Conservation (phyloP, 2,797 vertebrate genomes). For the Atherinosoma microstoma region DNA sequence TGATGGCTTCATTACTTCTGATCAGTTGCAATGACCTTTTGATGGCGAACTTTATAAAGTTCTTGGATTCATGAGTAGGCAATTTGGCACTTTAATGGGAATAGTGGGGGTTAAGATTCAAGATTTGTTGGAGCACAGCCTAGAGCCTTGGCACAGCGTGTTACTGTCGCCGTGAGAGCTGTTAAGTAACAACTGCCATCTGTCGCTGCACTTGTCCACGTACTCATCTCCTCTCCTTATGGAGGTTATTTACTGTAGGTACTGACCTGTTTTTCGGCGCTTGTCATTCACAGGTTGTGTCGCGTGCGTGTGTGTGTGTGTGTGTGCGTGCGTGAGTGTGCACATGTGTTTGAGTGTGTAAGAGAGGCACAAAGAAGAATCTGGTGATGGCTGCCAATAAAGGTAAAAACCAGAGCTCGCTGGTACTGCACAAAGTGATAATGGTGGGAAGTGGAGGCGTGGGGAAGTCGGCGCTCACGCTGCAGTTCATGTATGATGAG, state of each 20-base stretch:
- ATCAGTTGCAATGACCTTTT: constrained; percentile 70
- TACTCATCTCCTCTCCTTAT: constrained; percentile 1
- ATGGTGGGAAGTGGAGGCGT: constrained; percentile 99
- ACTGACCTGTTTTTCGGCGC: constrained; percentile 30
- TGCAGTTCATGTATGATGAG: constrained; percentile 99
- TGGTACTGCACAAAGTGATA: constrained; percentile 98
- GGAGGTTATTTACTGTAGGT: constrained; percentile 28
- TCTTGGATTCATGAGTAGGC: constrained; percentile 70
- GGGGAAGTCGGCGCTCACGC: constrained; percentile 96
- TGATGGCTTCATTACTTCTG: constrained; percentile 66
- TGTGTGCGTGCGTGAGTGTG: constrained; percentile 33
- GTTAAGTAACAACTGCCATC: constrained; percentile 64
- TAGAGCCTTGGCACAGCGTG: constrained; percentile 56
- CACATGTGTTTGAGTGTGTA: constrained; percentile 40
- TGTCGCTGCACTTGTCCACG: constrained; percentile 39
- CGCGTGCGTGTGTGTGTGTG: constrained; percentile 8
- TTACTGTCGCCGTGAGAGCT: constrained; percentile 50
- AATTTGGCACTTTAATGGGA: constrained; percentile 71
- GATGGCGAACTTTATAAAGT: constrained; percentile 70
- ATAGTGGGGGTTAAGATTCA: constrained; percentile 49
- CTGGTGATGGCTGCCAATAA: constrained; percentile 92
- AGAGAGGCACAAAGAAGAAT: constrained; percentile 43
- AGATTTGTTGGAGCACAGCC: constrained; percentile 71
- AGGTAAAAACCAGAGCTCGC: constrained; percentile 95
- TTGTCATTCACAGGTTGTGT: constrained; percentile 69